A percentile compares a stretch with the other conserved stretches of the same genome.
Conservation (phyloP, 1,140 invertebrate genomes). For the Drosophila simulans region DNA sequence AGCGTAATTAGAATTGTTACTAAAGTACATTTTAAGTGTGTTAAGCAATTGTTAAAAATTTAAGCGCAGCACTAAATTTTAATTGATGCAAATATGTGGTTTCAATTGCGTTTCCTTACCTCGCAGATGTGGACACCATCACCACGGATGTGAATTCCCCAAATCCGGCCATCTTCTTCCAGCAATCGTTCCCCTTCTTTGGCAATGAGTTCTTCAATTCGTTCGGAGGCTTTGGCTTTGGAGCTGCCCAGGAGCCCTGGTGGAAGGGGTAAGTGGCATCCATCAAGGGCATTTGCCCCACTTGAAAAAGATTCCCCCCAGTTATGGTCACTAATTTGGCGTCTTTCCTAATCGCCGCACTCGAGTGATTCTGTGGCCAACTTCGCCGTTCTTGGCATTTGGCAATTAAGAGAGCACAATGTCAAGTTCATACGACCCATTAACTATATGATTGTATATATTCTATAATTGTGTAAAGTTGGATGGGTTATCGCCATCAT, state of each 20-base stretch:
- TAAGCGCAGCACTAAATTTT: too few relatives aligned
- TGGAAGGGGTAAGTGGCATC: conserved; percentile 85
- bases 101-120: conserved; percentile 5
- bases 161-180: conserved; percentile 75
- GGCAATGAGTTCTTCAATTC: conserved; percentile 81
- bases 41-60: not conserved
- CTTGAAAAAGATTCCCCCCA: conserved; percentile 1
- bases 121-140: conserved; percentile 70
- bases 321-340: conserved; percentile 48
- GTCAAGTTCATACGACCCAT: conserved; percentile 70
- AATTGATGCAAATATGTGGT: too few relatives aligned
- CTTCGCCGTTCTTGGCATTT: conserved; percentile 62
- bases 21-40: not conserved
- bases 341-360: conserved; percentile 68
- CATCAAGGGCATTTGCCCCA: not conserved
- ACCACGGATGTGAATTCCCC: conserved; percentile 72
- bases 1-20: too few relatives aligned
- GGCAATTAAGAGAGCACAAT: conserved; percentile 66
- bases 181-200: conserved; percentile 82
- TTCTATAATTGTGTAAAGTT: conserved; percentile 32
- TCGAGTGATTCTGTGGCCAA: conserved; percentile 43
- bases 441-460: conserved; percentile 51
- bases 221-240: conserved; percentile 76
- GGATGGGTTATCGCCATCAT: conserved; percentile 40
- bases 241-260: conserved; percentile 72